Evolutionary conservation across 2,888 invertebrate species (phyloP).

Genomic region (Tuta absoluta): DNA sequence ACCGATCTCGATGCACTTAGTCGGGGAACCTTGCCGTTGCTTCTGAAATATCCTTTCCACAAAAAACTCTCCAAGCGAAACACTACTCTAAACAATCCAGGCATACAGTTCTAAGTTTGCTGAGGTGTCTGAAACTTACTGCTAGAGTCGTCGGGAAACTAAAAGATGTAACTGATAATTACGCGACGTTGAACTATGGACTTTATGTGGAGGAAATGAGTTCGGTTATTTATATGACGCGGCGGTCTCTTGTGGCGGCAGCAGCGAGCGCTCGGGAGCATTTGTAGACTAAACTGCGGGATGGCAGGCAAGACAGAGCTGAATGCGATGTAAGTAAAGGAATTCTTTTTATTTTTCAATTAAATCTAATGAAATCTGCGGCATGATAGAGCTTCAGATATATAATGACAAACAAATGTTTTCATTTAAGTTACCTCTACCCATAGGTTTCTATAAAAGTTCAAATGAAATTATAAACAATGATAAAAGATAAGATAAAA

Average conservation of each 20-base stretch:
- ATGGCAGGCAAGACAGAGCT: constrained; percentile 58
- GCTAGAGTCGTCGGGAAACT: constrained; percentile 28
- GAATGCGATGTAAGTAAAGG: constrained; percentile 66
- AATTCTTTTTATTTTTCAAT: constrained; percentile 72
- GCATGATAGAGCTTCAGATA: constrained; percentile 38
- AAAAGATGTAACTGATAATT: constrained; percentile 45
- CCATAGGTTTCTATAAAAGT: constrained; percentile 37
- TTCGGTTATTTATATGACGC: constrained; percentile 33
- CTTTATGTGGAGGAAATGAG: constrained; percentile 35
- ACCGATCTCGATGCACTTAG: constrained; percentile 76
- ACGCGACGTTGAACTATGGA: constrained; percentile 34
- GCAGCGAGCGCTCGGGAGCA: constrained; percentile 37
- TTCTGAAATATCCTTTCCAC: constrained; percentile 42
- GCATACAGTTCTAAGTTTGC: constrained; percentile 40
- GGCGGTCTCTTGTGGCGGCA: constrained; percentile 16
- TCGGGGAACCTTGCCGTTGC: constrained; percentile 46
- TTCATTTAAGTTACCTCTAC: too few relatives aligned
- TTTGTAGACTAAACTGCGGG: constrained; percentile 68
- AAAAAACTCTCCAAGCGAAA: constrained; percentile 22
- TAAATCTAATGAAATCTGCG: constrained; percentile 66
- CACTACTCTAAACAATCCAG: constrained; percentile 31
- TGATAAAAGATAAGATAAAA: too few relatives aligned
- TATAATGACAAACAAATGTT: constrained; percentile 39
- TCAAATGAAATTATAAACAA: too few relatives aligned
- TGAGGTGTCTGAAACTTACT: constrained; percentile 35